phyloP scores from a whole-genome alignment of 2,113 vertebrate species.

The Corythornis cristatus region DNA sequence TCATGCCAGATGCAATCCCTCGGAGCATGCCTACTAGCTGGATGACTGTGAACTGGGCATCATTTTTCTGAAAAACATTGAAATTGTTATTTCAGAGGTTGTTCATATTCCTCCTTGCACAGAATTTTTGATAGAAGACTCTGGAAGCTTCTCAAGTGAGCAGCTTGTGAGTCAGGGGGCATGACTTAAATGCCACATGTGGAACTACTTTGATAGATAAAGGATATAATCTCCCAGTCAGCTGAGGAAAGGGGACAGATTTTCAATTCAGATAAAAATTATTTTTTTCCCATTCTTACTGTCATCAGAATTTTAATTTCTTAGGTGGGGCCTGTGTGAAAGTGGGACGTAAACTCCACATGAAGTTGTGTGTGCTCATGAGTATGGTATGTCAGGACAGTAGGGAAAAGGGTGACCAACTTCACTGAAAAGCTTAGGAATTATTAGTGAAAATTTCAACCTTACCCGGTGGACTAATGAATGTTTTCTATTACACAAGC shows the following conservation, averaged over 20 bases:
- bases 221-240: background rate
- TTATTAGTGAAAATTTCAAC: slow-evolving; percentile 4
- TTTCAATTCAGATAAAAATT: slow-evolving; percentile 16
- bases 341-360: background rate
- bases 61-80: slow-evolving; percentile 87
- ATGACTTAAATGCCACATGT: background rate
- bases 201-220: background rate
- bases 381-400: background rate
- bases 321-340: background rate
- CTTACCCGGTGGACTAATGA: background rate
- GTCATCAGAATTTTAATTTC: background rate
- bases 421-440: background rate
- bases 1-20: slow-evolving; percentile 90
- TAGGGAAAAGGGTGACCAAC: background rate
- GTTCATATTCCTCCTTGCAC: background rate
- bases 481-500: background rate
- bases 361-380: background rate
- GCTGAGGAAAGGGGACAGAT: background rate
- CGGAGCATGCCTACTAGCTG: slow-evolving; percentile 91
- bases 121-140: background rate
- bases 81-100: slow-evolving; percentile 7
- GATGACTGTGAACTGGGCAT: slow-evolving; percentile 96
- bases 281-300: background rate
- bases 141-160: background rate
- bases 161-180: background rate